Base-by-base conservation (phyloP, 1,140 invertebrate species). In the Amyelois transitella region DNA sequence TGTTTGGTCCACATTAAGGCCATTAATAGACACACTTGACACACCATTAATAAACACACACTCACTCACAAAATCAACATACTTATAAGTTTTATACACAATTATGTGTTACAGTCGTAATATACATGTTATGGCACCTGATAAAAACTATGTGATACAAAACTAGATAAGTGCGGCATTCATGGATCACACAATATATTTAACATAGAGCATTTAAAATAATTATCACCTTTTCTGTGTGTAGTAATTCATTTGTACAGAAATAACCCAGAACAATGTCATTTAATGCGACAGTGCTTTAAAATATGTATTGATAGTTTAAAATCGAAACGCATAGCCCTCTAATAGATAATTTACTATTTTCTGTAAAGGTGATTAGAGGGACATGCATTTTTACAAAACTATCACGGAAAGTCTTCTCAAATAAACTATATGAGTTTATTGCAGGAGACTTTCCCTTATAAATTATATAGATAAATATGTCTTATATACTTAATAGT, bases 1-100 rank as follows among this genome's bases (percentile, higher is more conserved):
- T 59, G 58, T 71, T 85, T 85, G 81, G 81, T 85, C 81, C 81
- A 66, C 69, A 66, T 60, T 82, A 82, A 82, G 77, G 81, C 79
- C 70, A 60, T 74, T 55, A 28, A 52, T 52, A 49, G 51, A 53
- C 25, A 43, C 49, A 18, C 18, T 12, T 18, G 8, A 5, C 45
- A 1, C n/a, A n/a, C n/a, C n/a, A n/a, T n/a, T n/a, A n/a, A n/a
- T n/a, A n/a, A n/a, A n/a, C n/a, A n/a, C n/a, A n/a, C n/a, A n/a
- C n/a, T n/a, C n/a, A n/a, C n/a, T n/a, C n/a, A n/a, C n/a, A n/a
- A n/a, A n/a, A n/a, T n/a, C n/a, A n/a, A n/a, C n/a, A n/a, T n/a
- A 38, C 2, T 38, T 14, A 14, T 38, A 24, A n/a, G n/a, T 24
- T 14, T 38, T 38, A 38, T 14, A 38, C 12, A 38, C 32, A 14